Conservation (phyloP, 2,113 vertebrate genomes). For the Myocastor coypus region DNA sequence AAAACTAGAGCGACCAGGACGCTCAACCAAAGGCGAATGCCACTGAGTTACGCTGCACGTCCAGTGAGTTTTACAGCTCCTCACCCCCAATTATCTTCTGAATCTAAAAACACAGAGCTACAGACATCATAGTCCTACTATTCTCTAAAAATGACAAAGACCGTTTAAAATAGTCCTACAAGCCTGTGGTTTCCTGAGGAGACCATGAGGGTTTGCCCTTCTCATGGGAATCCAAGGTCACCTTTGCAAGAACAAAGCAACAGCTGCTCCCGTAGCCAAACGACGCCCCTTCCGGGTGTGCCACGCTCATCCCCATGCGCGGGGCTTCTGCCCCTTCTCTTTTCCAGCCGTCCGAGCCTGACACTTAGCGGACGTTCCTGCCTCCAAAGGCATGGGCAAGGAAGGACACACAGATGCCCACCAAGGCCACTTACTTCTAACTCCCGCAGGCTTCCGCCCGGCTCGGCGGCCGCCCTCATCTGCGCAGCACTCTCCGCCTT, state of each 20-base stretch:
- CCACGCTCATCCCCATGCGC: background rate
- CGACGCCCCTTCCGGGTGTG: background rate
- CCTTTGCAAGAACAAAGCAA: slow-evolving; percentile 8
- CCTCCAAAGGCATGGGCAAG: background rate
- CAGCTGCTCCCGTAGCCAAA: background rate
- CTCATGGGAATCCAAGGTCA: background rate
- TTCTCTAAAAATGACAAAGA: background rate
- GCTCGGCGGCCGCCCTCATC: slow-evolving; percentile 83
- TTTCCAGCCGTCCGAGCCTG: too few relatives aligned
- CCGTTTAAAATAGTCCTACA: background rate
- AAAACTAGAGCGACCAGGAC: background rate
- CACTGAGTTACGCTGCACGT: background rate
- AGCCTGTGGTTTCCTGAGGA: background rate
- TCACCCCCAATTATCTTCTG: background rate
- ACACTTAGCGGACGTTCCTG: rapidly evolving
- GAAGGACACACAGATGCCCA: background rate
- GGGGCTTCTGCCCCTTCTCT: too few relatives aligned
- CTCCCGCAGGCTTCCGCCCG: slow-evolving; percentile 89
- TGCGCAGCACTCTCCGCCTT: slow-evolving; percentile 87
- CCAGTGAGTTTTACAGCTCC: background rate
- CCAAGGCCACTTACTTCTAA: slow-evolving; percentile 88
- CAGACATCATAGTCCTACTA: background rate
- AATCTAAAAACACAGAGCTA: slow-evolving; percentile 37
- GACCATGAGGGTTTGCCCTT: background rate
- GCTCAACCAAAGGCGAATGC: background rate